Evolutionary conservation across 2,888 invertebrate species (phyloP), one percentile per base, ranked within the genome.

Genomic region (Mythimna impura): DNA sequence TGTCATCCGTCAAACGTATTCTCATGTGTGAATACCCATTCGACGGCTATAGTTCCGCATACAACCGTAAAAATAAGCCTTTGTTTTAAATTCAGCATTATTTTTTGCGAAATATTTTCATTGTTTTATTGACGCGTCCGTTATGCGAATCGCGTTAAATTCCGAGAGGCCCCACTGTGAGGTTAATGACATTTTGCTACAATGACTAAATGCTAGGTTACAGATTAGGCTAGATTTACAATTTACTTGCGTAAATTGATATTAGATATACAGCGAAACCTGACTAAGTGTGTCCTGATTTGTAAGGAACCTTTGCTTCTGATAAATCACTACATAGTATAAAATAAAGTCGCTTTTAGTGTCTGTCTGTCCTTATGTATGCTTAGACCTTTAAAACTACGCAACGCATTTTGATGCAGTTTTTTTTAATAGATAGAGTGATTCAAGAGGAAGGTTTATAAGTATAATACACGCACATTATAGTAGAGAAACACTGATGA

Each of bases 31-130:
- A 64, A 52, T 64, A 61, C 60, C 40, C 40, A 70, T 58, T 65
- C 50, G 64, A 22, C 36, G 34, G 70, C 67, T 40, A 84, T 82
- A 81, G 80, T 87, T 88, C 88, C 87, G 78, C 73, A 22, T 47
- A 62, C 22, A 57, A 22, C 17, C 22, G 63, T 52, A 64, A 84
- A 83, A 81, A 71, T 66, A 71, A 66, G 57, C 71, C 78, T 78
- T 82, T 80, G 81, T 82, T 82, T 80, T 66, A 58, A 57, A 65
- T 61, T 66, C 67, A n/a, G 60, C 64, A 70, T 71, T 64, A 76
- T 80, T 82, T n/a, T 85, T 86, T 72, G 83, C 81, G 69, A 78
- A 83, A 83, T 75, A 72, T 79, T 79, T 83, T 73, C 81, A 81
- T 86, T 86, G 86, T 84, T 83, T 83, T 78, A 60, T 73, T 71